These are phyloP conservation scores for Ischnus inquisitorius DNA, from an alignment of 2,888 invertebrate genomes.

Conservation along the genomic window DNA sequence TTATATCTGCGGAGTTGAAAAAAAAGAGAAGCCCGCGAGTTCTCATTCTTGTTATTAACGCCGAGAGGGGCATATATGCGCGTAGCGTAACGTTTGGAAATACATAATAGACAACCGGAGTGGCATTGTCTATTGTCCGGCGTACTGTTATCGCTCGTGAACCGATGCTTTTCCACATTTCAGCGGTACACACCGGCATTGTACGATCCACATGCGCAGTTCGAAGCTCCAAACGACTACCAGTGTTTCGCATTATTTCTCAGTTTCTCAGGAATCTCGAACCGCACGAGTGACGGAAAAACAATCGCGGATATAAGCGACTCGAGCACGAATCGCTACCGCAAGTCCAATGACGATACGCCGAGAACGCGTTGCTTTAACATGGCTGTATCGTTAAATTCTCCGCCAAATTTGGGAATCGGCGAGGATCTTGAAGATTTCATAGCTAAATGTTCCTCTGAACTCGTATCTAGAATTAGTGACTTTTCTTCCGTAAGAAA, in stretches of 20 bases:
- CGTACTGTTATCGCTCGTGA: constrained; percentile 4
- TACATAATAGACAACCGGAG: constrained; percentile 38
- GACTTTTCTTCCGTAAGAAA: too few species aligned
- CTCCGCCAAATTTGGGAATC: too few species aligned
- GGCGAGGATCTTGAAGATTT: too few species aligned
- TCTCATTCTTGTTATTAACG: background rate
- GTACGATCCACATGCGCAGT: constrained; percentile 45
- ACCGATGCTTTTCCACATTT: background rate
- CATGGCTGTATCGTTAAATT: too few species aligned
- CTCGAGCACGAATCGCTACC: background rate
- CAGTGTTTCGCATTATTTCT: constrained; percentile 14
- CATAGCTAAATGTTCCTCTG: too few species aligned
- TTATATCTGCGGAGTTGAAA: background rate
- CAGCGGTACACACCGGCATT: constrained; percentile 1
- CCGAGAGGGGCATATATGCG: background rate
- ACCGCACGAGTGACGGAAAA: constrained; percentile 39
- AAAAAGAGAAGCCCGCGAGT: background rate
- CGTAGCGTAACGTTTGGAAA: background rate
- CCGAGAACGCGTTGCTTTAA: constrained; percentile 37
- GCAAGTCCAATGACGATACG: constrained; percentile 42
- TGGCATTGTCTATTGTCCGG: constrained; percentile 58
- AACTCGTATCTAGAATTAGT: too few species aligned
- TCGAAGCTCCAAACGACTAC: background rate
- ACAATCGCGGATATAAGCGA: constrained; percentile 39
- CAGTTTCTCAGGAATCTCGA: constrained; percentile 41